Conservation (phyloP, 2,888 invertebrate species). For the Brenthis daphne region DNA sequence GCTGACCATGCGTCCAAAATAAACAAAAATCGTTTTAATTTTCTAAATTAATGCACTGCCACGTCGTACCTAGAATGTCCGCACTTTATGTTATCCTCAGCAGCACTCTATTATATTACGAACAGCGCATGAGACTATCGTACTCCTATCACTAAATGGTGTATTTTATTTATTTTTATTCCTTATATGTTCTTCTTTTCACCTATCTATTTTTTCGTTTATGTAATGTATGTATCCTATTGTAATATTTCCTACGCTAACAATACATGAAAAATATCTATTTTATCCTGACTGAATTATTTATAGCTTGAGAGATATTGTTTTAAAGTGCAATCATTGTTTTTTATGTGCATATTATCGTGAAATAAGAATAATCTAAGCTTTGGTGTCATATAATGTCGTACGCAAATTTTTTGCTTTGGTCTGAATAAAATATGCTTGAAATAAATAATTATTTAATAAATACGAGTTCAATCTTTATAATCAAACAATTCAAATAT, state of each 20-base stretch:
- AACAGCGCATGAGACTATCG: conserved; percentile 62
- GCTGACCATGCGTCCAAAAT: conserved; percentile 51
- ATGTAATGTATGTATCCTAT: conserved; percentile 5
- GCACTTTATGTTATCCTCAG: conserved; percentile 74
- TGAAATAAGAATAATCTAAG: conserved; percentile 6
- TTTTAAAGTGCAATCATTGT: not conserved
- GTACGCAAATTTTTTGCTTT: conserved; percentile 8
- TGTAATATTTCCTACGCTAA: conserved; percentile 10
- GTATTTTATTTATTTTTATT: conserved; percentile 45
- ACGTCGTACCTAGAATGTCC: conserved; percentile 59
- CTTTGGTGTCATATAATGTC: conserved; percentile 8
- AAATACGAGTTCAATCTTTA: no score
- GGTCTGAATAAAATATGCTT: not conserved
- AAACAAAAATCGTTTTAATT: conserved; percentile 52
- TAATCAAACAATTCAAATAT: no score
- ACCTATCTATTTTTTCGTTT: conserved; percentile 16
- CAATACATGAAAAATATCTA: conserved; percentile 4
- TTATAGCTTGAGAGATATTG: not conserved
- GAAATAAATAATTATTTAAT: not conserved
- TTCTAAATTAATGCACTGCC: conserved; percentile 62
- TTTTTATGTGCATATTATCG: conserved; percentile 4
- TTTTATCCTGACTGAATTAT: conserved; percentile 1
- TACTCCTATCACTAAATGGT: conserved; percentile 46
- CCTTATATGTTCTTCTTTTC: conserved; percentile 35
- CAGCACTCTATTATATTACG: conserved; percentile 62